Base-by-base conservation (phyloP, 2,888 invertebrate species). In the Drosophila merina region DNA sequence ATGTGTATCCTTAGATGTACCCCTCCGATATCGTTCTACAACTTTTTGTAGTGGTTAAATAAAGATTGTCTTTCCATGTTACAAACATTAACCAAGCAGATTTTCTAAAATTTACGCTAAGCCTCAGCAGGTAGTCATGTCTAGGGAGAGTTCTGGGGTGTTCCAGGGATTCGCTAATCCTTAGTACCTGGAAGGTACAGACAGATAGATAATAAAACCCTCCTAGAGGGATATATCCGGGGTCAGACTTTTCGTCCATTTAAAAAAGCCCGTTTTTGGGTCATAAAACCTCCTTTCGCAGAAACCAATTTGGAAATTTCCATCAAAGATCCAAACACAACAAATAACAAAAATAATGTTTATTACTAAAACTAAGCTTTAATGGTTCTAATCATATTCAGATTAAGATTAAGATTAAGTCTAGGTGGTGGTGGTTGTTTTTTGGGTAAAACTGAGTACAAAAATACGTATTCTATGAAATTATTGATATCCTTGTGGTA, bases 11-110 rank as follows among this genome's bases (percentile, higher is more conserved):
- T 54, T 45, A 62, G 10, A 69, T 45, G 50, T 67, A 31, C 26
- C 10, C 48, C 14, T 25, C 4, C 10, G 26, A 9, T 47, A 14
- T 14, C 44, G 31, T 49, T 20, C 42, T 12, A 44, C 12, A 57
- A 55, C 57, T 48, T 78, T 59, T 63, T 64, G 14, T 64, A 66
- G 47, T 51, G 56, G 51, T 75, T 64, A 72, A 72, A 72, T 72
- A 59, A 72, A 63, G 28, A 48, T 68, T 71, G 82, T 88, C 88
- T 85, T 85, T 77, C 80, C 86, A 86, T 87, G 84, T 84, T 88
- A 60, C 25, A 84, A 84, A 86, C 84, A 88, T 77, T 59, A 55
- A 70, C 12, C 2, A 3, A 20, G 2, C 14, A 14, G 4, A n/a
- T 12, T 36, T 12, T 6, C n/a, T n/a, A 5, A 36, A 6, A 38